Conservation (phyloP, 2,888 invertebrate species). For the Pedicia rivosa region DNA sequence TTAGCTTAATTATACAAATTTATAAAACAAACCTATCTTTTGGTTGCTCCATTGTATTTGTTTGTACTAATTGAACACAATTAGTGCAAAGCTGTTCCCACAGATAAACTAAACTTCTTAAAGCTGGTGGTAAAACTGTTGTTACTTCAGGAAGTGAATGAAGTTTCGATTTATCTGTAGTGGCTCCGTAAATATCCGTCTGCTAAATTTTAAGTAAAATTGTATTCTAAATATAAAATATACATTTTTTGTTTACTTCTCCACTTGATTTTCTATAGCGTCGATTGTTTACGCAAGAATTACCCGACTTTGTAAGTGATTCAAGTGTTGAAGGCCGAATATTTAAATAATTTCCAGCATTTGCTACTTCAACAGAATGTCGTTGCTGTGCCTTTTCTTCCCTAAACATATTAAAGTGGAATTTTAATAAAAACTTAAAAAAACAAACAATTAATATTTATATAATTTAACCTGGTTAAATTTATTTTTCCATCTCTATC, state of each 20-base stretch:
- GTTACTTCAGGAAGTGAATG: slow-evolving; percentile 35
- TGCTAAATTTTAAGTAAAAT: not conserved
- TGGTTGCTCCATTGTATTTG: slow-evolving; percentile 24
- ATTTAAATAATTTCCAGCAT: slow-evolving; percentile 54
- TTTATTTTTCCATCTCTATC: slow-evolving; percentile 23
- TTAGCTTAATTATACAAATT: no score
- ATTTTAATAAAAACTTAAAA: not conserved
- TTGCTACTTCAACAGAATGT: slow-evolving; percentile 76
- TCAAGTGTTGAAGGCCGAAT: slow-evolving; percentile 67
- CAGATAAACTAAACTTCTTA: slow-evolving; percentile 71
- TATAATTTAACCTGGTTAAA: no score
- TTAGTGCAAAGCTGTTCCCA: slow-evolving; percentile 74
- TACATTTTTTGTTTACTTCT: slow-evolving; percentile 14
- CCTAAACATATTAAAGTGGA: slow-evolving; percentile 14
- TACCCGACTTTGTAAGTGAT: slow-evolving; percentile 58
- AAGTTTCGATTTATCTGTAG: slow-evolving; percentile 20
- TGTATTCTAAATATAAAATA: not conserved
- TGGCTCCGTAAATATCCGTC: no score
- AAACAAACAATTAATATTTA: no score
- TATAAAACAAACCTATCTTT: no score
- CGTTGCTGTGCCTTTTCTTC: slow-evolving; percentile 55
- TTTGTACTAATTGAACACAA: slow-evolving; percentile 43
- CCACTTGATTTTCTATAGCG: slow-evolving; percentile 33
- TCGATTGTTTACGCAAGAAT: slow-evolving; percentile 61
- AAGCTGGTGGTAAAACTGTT: slow-evolving; percentile 68